Evolutionary conservation across 2,113 vertebrate genomes (phyloP).

Genomic region (Tyto alba): DNA sequence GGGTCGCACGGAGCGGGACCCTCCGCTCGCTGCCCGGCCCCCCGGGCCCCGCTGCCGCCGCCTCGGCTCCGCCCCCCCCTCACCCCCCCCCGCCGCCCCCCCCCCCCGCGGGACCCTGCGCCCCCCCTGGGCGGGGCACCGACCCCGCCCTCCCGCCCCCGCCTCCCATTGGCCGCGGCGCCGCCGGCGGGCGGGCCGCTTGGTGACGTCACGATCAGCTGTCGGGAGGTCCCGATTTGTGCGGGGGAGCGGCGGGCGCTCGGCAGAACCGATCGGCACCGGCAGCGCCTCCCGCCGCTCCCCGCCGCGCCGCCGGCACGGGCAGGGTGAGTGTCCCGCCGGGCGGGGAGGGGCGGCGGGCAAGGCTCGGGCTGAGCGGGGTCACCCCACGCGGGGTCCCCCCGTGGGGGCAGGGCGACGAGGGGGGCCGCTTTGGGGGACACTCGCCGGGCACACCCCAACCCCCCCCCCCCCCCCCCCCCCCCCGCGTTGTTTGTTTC

Average conservation of each 20-base stretch:
- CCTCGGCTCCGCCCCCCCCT: neutral
- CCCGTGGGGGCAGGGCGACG: neutral
- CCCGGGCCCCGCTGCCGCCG: too few species aligned
- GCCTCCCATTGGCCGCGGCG: neutral
- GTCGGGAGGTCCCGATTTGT: constrained; percentile 16
- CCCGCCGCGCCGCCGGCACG: neutral
- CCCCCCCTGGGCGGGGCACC: too few species aligned
- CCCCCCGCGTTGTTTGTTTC: constrained; percentile 1
- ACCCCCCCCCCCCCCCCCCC: neutral
- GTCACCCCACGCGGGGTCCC: too few species aligned
- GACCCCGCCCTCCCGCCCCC: neutral
- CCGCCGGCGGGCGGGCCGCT: neutral
- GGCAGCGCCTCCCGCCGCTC: neutral
- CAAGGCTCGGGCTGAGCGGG: neutral
- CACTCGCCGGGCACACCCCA: too few species aligned
- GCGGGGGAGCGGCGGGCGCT: neutral
- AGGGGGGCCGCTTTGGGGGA: too few species aligned
- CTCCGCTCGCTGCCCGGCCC: too few species aligned
- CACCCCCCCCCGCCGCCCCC: neutral
- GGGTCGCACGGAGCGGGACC: neutral
- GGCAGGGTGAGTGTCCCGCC: neutral
- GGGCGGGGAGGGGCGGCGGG: neutral
- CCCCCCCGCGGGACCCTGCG: neutral
- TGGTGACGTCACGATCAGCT: constrained; percentile 12
- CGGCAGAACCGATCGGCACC: neutral